phyloP scores from a whole-genome alignment of 2,888 invertebrate genomes.

The Drosophila buzzatii region DNA sequence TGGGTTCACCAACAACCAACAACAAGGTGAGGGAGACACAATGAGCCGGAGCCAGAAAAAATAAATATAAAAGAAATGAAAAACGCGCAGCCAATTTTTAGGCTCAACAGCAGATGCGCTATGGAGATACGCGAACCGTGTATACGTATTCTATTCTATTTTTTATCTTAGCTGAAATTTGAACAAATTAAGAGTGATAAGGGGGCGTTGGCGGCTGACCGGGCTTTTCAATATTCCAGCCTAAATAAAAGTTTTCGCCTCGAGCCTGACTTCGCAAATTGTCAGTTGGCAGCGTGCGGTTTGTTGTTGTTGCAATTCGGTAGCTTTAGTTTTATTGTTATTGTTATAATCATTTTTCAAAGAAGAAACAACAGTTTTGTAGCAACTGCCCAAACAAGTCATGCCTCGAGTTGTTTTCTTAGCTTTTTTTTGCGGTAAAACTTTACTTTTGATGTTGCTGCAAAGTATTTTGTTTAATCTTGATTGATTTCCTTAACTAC shows the following conservation, averaged over 20 bases:
- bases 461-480: neutral
- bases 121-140: slow-evolving; percentile 48
- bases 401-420: slow-evolving; percentile 1
- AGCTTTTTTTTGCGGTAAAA: neutral
- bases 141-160: slow-evolving; percentile 36
- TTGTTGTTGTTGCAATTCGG: slow-evolving; percentile 25
- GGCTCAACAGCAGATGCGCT: slow-evolving; percentile 44
- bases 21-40: slow-evolving; percentile 26
- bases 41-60: slow-evolving; percentile 1
- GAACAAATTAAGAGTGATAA: slow-evolving; percentile 67
- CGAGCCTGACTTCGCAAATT: slow-evolving; percentile 54
- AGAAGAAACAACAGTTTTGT: neutral
- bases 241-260: slow-evolving; percentile 34
- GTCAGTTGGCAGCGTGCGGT: slow-evolving; percentile 54
- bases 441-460: slow-evolving; percentile 8
- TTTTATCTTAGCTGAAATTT: slow-evolving; percentile 59
- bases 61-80: neutral
- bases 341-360: slow-evolving; percentile 36
- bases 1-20: neutral
- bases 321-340: slow-evolving; percentile 51
- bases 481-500: slow-evolving; percentile 19
- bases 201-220: slow-evolving; percentile 30
- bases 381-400: slow-evolving; percentile 11
- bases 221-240: slow-evolving; percentile 65
- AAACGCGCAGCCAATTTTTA: slow-evolving; percentile 30